Percentiles rank a stretch among this genome's conserved stretches.
These are phyloP conservation scores for Rostratula benghalensis DNA, from an alignment of 2,113 vertebrate genomes.

Conservation along the genomic window DNA sequence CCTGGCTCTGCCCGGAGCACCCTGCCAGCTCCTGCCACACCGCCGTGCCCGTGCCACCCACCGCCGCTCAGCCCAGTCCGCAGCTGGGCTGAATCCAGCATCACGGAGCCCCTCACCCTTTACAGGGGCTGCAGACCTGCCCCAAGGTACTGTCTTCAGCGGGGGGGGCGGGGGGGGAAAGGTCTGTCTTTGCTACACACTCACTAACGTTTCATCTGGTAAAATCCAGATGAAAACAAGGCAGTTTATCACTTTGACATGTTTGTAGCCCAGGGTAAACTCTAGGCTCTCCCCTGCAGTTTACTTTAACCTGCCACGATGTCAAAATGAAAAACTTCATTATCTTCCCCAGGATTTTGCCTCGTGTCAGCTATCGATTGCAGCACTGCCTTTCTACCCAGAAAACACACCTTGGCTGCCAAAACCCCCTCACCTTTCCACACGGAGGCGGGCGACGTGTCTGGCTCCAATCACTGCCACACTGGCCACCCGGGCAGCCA, in stretches of 20 bases:
- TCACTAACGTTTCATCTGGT: not conserved
- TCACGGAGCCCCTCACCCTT: not conserved
- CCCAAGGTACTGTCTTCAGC: not conserved
- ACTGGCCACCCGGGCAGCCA: not conserved
- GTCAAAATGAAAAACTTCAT: not conserved
- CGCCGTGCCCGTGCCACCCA: not conserved
- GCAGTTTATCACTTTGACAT: not conserved
- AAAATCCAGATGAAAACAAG: not conserved
- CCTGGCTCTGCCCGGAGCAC: not conserved
- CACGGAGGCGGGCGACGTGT: accelerated
- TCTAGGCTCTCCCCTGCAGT: not conserved
- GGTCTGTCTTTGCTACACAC: not conserved
- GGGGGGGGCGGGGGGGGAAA: too few relatives aligned
- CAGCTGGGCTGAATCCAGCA: not conserved
- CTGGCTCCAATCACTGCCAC: not conserved
- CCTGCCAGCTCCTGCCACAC: not conserved
- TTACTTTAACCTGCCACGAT: not conserved
- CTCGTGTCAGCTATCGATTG: accelerated
- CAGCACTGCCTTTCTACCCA: not conserved
- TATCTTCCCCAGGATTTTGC: not conserved
- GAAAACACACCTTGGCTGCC: not conserved
- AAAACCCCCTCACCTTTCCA: accelerated
- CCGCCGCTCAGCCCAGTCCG: not conserved
- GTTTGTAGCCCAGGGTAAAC: not conserved
- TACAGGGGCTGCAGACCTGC: not conserved